These are phyloP conservation scores for Naja naja DNA, from an alignment of 2,113 vertebrate species.

Conservation along the genomic window DNA sequence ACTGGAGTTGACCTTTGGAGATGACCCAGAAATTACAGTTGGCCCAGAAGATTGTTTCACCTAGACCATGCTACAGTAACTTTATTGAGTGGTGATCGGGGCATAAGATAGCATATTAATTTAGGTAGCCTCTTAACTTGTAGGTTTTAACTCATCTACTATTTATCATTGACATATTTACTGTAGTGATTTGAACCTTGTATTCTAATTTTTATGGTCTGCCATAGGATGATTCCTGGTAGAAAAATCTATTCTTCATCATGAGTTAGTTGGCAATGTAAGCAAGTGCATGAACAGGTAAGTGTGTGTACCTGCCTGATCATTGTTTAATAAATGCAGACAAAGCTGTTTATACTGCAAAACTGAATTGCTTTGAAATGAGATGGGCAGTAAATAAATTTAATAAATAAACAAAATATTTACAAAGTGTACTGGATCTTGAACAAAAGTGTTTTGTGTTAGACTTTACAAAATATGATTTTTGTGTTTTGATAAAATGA, in stretches of 20 bases:
- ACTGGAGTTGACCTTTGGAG: not conserved
- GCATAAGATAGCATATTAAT: not conserved
- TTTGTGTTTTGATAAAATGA: not conserved
- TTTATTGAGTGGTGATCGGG: not conserved
- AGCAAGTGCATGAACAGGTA: not conserved
- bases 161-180: not conserved
- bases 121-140: not conserved
- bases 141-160: not conserved
- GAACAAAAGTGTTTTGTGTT: conserved; percentile 1
- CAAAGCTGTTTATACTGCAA: not conserved
- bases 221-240: not conserved
- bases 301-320: not conserved
- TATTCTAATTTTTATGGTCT: not conserved
- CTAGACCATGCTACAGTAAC: not conserved
- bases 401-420: not conserved
- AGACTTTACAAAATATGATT: not conserved
- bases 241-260: not conserved
- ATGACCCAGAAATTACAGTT: not conserved
- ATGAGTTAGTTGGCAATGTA: not conserved
- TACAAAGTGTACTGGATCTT: not conserved
- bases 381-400: too few species aligned
- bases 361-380: not conserved
- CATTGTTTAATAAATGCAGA: not conserved
- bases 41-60: not conserved
- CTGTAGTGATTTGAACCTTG: not conserved